Percentiles rank a stretch among this genome's conserved stretches.
These are phyloP conservation scores for Macaca mulatta DNA, from an alignment of 2,113 vertebrate genomes.

Conservation along the genomic window DNA sequence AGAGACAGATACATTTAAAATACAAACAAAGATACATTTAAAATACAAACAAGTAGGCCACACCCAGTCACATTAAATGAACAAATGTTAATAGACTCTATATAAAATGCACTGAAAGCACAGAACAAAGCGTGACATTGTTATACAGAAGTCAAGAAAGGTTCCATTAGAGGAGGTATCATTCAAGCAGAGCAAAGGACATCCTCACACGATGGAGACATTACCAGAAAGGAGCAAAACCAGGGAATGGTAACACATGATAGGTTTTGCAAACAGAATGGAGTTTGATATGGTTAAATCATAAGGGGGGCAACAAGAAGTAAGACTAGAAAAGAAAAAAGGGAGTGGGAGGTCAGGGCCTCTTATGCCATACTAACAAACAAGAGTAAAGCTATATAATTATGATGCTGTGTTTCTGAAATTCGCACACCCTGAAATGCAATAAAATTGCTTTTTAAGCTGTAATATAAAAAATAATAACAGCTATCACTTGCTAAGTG, in stretches of 20 bases:
- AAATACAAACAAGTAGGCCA: neutral
- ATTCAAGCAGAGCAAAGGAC: neutral
- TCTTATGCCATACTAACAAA: neutral
- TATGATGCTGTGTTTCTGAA: neutral
- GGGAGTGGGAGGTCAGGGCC: rapidly evolving
- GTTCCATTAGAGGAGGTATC: neutral
- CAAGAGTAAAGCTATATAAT: neutral
- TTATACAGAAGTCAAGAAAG: neutral
- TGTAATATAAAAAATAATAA: neutral
- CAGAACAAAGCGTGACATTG: neutral
- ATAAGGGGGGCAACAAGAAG: neutral
- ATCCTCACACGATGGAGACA: neutral
- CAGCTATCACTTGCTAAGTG: neutral
- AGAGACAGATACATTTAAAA: neutral
- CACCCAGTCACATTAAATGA: neutral
- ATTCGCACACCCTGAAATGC: neutral
- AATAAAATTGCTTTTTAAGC: neutral
- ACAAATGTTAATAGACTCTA: neutral
- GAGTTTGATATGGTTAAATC: neutral
- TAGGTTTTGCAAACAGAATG: neutral
- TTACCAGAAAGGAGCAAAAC: neutral
- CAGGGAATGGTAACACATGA: neutral
- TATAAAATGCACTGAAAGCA: neutral
- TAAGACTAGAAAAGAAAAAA: neutral
- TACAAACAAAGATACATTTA: neutral